A percentile compares a stretch with the other conserved stretches of the same genome.
These are phyloP conservation scores for Hymenopus coronatus DNA, from an alignment of 2,888 invertebrate genomes.

Conservation along the genomic window DNA sequence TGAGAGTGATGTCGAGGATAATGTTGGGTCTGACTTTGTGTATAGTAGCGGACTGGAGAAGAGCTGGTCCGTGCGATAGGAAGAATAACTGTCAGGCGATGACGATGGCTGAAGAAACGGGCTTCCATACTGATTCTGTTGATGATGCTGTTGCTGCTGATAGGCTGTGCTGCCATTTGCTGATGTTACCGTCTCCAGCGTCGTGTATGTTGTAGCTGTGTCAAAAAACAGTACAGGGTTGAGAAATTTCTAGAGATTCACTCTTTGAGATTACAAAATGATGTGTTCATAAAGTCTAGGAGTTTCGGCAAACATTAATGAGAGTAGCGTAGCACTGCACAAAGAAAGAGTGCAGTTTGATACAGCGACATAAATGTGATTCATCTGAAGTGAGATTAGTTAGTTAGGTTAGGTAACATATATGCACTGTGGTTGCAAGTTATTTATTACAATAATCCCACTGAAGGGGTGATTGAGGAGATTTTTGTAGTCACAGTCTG, in stretches of 20 bases:
- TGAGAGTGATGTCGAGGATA: slow-evolving; percentile 55
- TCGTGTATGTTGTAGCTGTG: slow-evolving; percentile 54
- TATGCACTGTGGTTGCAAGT: too few relatives aligned
- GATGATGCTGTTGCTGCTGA: background rate
- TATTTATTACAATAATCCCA: too few relatives aligned
- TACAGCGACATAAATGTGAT: too few relatives aligned
- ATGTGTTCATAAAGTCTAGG: too few relatives aligned
- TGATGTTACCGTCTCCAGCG: slow-evolving; percentile 57
- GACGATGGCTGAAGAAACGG: slow-evolving; percentile 35
- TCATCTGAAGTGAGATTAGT: too few relatives aligned
- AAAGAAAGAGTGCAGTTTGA: too few relatives aligned
- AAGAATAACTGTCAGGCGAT: slow-evolving; percentile 44
- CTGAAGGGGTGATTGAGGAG: too few relatives aligned
- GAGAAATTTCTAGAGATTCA: slow-evolving; percentile 27
- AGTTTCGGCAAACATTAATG: too few relatives aligned
- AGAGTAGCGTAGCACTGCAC: too few relatives aligned
- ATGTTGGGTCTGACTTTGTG: slow-evolving; percentile 62
- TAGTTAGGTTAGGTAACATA: too few relatives aligned
- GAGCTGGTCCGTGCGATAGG: slow-evolving; percentile 43
- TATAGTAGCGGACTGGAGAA: slow-evolving; percentile 55
- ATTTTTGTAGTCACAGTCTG: too few relatives aligned
- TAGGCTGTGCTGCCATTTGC: background rate
- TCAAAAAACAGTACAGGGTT: slow-evolving; percentile 31
- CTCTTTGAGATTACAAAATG: too few relatives aligned
- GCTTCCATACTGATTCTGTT: background rate